Evolutionary conservation across 2,113 vertebrate genomes (phyloP), one percentile per base, ranked within the genome.

Genomic region (Tauraco erythrolophus): DNA sequence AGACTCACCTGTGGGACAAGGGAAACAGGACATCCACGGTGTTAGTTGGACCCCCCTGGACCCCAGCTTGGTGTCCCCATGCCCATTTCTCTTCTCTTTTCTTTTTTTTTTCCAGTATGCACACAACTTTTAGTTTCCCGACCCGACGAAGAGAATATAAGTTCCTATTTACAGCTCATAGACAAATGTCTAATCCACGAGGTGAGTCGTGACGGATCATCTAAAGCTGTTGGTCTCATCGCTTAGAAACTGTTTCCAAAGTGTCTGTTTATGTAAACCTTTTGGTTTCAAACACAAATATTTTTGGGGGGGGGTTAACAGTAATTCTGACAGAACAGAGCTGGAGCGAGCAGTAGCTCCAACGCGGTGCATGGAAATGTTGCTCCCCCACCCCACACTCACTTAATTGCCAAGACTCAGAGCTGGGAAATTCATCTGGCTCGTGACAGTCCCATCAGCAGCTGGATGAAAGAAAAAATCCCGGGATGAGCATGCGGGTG

Each of bases 121-220:
- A 99, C 99, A 33, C 99, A 99, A 97, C 99, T 99, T 69, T 96
- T 99, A 92, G 99, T 99, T 96, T 99, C 99, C 39, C 98, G 99
- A 95, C 99, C 99, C 1, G 99, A 99, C 14, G 99, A 99, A 94
- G 99, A 99, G 96, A 99, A 99, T 97, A 99, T 99, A 98, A 99
- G 99, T 98, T 99, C 99, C 93, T 99, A 99, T 97, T 98, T 99
- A 95, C 99, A 99, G 97, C 99, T 99, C 95, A 99, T 99, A 89
- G 99, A 99, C 98, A 99, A 99, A 98, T 99, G 99, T 98, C 98
- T 99, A 74, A 98, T 99, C 96, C 99, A 99, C 18, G 99, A 99
- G 99, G 99, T 99, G 97, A 98, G 97, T 97, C 28, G 56, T 56
- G 89, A 80, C 14, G 2, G 39, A 54, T 77, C 91, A 90, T 66